Evolutionary conservation across 2,797 vertebrate species (phyloP).

Genomic region (Microchirus variegatus): DNA sequence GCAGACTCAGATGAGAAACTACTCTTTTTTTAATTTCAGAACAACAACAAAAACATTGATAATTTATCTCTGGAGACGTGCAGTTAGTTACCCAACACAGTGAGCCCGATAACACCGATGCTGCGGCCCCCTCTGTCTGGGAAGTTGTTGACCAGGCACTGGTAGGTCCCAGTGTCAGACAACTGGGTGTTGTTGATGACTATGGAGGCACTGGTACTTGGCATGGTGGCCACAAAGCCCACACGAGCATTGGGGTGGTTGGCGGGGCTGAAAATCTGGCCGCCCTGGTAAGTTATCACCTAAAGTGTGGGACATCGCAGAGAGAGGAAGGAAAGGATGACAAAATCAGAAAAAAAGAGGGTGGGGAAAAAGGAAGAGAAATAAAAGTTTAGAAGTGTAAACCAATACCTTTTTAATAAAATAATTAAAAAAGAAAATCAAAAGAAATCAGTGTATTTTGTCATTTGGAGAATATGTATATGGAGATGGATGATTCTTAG

Average conservation of each 20-base stretch:
- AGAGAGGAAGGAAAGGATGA: neutral
- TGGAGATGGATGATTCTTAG: no score
- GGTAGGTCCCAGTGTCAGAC: conserved; percentile 97
- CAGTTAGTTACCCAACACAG: conserved; percentile 87
- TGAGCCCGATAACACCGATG: conserved; percentile 96
- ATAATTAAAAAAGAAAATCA: no score
- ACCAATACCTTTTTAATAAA: no score
- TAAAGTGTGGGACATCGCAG: conserved; percentile 55
- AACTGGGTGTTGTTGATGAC: conserved; percentile 99
- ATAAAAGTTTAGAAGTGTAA: neutral
- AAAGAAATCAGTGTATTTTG: no score
- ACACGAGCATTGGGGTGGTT: conserved; percentile 93
- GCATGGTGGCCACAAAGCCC: conserved; percentile 95
- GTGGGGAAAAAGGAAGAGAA: neutral
- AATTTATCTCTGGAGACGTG: neutral
- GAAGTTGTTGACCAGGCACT: conserved; percentile 99
- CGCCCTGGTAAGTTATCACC: conserved; percentile 98
- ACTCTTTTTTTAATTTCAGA: neutral
- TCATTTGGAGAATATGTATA: no score
- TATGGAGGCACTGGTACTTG: conserved; percentile 98
- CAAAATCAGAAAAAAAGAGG: neutral
- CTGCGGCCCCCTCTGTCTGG: conserved; percentile 94
- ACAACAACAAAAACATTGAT: neutral
- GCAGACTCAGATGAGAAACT: neutral
- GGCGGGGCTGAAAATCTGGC: conserved; percentile 94